Percentiles rank a stretch among this genome's conserved stretches.
Evolutionary conservation across 2,113 vertebrate species (phyloP).

Genomic region (Brachyhypopomus gauderio): DNA sequence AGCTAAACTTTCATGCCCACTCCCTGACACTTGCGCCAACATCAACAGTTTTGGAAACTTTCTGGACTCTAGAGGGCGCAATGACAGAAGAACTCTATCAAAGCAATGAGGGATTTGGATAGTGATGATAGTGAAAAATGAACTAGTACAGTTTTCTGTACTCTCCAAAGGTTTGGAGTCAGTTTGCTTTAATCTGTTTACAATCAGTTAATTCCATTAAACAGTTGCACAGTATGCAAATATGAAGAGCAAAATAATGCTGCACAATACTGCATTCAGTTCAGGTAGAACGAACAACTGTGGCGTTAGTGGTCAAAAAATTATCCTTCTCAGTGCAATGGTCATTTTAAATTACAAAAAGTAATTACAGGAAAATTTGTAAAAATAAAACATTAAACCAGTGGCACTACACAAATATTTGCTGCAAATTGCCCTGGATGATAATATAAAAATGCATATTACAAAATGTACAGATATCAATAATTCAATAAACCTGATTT

Average conservation of each 20-base stretch:
- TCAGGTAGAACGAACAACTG: too few species aligned
- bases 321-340: neutral
- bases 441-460: neutral
- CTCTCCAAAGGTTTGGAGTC: neutral
- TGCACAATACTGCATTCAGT: neutral
- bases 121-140: too few species aligned
- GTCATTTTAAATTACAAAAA: neutral
- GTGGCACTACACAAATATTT: too few species aligned
- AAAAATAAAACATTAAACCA: neutral
- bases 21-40: too few species aligned
- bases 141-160: too few species aligned
- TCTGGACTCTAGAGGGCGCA: too few species aligned
- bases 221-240: neutral
- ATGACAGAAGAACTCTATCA: too few species aligned
- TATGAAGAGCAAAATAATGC: neutral
- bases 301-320: neutral
- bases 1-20: too few species aligned
- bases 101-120: too few species aligned
- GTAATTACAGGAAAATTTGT: neutral
- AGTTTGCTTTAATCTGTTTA: neutral
- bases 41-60: too few species aligned
- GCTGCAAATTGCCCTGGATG: too few species aligned
- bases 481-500: neutral
- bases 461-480: neutral
- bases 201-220: neutral